These are phyloP conservation scores for Sinocyclocheilus rhinocerous DNA, from an alignment of 2,113 vertebrate species.

Conservation along the genomic window DNA sequence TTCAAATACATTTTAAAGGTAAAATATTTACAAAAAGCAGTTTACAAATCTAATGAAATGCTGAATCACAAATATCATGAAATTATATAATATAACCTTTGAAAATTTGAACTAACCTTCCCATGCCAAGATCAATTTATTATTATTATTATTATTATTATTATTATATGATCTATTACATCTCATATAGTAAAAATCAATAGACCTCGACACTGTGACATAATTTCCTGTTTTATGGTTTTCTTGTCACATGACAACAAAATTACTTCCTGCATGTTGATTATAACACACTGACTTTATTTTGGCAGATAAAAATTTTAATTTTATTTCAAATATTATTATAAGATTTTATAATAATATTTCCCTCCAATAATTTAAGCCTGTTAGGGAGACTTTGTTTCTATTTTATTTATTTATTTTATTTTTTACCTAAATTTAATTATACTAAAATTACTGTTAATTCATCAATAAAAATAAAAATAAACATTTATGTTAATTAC, in stretches of 20 bases:
- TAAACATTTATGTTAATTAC: not conserved
- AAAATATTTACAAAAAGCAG: not conserved
- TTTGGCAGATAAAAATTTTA: not conserved
- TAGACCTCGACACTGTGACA: not conserved
- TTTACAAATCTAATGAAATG: not conserved
- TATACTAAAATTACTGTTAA: not conserved
- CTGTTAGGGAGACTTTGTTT: too few relatives aligned
- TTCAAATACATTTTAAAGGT: not conserved
- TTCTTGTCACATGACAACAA: not conserved
- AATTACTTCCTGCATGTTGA: not conserved
- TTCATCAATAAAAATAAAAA: not conserved
- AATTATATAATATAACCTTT: not conserved
- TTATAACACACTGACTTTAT: not conserved
- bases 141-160: not conserved
- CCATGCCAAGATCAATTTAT: not conserved
- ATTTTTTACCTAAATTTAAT: too few relatives aligned
- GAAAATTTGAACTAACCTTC: not conserved
- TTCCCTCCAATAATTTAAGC: too few relatives aligned
- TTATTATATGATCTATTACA: not conserved
- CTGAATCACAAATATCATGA: not conserved
- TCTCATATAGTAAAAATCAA: not conserved
- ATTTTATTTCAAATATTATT: too few relatives aligned
- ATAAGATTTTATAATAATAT: too few relatives aligned
- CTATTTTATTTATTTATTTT: too few relatives aligned
- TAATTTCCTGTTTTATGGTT: not conserved